phyloP scores from a whole-genome alignment of 2,113 vertebrate species.

The Cacatua alba region DNA sequence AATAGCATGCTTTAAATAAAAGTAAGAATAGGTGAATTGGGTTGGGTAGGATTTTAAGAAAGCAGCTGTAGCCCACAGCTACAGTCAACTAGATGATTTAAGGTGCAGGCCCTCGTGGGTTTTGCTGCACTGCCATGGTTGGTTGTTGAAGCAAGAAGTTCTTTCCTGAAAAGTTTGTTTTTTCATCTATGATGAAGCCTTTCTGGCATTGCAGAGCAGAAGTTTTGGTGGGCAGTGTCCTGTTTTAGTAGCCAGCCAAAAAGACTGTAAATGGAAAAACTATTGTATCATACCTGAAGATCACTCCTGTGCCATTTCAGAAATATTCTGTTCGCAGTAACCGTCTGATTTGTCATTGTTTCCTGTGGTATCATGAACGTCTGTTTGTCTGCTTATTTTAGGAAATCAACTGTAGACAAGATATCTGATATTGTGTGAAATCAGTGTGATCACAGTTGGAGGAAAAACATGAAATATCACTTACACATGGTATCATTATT shows the following conservation, averaged over 20 bases:
- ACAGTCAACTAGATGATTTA: not conserved
- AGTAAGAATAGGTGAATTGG: not conserved
- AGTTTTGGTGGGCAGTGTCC: not conserved
- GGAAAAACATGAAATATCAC: not conserved
- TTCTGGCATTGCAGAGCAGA: not conserved
- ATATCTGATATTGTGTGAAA: not conserved
- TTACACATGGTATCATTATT: not conserved
- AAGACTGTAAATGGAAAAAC: not conserved
- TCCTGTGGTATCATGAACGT: not conserved
- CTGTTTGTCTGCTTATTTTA: not conserved
- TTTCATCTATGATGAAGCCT: not conserved
- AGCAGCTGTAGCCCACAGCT: not conserved
- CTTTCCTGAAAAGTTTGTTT: not conserved
- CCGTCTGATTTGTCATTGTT: accelerated
- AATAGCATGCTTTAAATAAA: not conserved
- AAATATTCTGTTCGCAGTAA: not conserved
- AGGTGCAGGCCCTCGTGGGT: not conserved
- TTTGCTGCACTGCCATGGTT: not conserved
- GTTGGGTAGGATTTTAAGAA: not conserved
- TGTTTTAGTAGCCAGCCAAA: not conserved
- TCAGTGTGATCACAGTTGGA: not conserved
- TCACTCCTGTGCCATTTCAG: not conserved
- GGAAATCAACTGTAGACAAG: not conserved
- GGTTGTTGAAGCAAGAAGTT: not conserved
- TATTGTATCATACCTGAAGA: not conserved